phyloP scores from a whole-genome alignment of 1,140 invertebrate species.

The Diprion similis region DNA sequence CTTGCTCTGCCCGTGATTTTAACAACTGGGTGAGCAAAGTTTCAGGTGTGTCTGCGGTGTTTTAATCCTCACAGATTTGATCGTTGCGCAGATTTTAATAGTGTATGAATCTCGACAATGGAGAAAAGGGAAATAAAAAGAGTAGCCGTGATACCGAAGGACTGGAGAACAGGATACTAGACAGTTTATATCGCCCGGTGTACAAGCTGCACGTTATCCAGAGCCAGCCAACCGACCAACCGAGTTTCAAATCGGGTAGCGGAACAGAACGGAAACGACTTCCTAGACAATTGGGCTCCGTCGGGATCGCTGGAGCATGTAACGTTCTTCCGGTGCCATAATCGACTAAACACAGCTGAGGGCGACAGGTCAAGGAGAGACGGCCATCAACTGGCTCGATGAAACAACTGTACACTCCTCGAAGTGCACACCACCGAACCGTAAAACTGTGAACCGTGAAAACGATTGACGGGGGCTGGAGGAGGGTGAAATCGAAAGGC shows the following conservation, averaged over 20 bases:
- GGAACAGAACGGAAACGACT: neutral
- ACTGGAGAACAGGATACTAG: no score
- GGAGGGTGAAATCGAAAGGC: no score
- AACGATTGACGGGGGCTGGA: neutral
- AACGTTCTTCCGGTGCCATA: constrained; percentile 5
- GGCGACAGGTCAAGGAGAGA: neutral
- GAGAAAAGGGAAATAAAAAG: constrained; percentile 4
- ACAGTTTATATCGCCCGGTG: no score
- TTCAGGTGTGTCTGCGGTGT: constrained; percentile 55
- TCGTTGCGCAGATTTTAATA: no score
- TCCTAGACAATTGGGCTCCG: constrained; percentile 1
- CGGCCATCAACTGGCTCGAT: no score
- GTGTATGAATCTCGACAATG: no score
- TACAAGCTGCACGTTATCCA: no score
- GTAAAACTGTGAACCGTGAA: neutral
- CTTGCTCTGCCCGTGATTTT: constrained; percentile 54
- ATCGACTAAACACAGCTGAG: neutral
- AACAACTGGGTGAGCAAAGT: constrained; percentile 56
- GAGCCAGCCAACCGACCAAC: no score
- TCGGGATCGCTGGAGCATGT: constrained; percentile 4
- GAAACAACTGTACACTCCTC: no score
- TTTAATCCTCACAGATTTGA: neutral
- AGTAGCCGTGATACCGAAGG: no score
- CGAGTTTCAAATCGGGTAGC: no score
- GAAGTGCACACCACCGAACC: neutral